Percentiles rank a stretch among this genome's conserved stretches.
phyloP scores from a whole-genome alignment of 2,888 invertebrate genomes.

The Campopleginae sp. region DNA sequence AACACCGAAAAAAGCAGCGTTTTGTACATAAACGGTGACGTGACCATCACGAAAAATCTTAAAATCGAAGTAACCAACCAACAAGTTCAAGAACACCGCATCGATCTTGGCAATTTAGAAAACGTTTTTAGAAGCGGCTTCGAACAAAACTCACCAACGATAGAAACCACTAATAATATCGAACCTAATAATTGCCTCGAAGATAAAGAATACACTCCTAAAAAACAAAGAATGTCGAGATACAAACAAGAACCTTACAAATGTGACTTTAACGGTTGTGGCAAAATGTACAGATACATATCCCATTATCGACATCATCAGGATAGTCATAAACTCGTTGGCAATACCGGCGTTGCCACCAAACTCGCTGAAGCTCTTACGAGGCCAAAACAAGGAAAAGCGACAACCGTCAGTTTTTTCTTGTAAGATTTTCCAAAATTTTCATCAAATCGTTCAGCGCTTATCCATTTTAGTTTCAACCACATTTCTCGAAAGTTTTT shows the following conservation, averaged over 20 bases:
- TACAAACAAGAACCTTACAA: constrained; percentile 82
- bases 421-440: constrained; percentile 75
- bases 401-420: constrained; percentile 82
- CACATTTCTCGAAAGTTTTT: neutral
- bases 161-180: constrained; percentile 70
- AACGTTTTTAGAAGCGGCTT: constrained; percentile 78
- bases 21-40: constrained; percentile 79
- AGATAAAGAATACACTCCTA: constrained; percentile 83
- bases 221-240: constrained; percentile 83
- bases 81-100: constrained; percentile 78
- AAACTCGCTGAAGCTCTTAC: constrained; percentile 75
- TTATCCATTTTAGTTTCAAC: neutral
- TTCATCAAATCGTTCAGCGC: neutral
- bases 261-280: constrained; percentile 82
- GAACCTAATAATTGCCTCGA: constrained; percentile 79
- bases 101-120: constrained; percentile 81
- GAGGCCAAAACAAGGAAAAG: constrained; percentile 79
- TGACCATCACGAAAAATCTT: constrained; percentile 79
- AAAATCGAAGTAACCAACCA: constrained; percentile 73
- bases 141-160: constrained; percentile 75
- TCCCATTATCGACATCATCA: constrained; percentile 83
- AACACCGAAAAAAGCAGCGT: constrained; percentile 75
- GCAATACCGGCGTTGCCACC: constrained; percentile 71
- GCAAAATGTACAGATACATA: constrained; percentile 83
- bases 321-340: constrained; percentile 81